Percentiles rank a stretch among this genome's conserved stretches.
phyloP scores from a whole-genome alignment of 1,140 invertebrate species.

The Drosophila pseudoananassae region DNA sequence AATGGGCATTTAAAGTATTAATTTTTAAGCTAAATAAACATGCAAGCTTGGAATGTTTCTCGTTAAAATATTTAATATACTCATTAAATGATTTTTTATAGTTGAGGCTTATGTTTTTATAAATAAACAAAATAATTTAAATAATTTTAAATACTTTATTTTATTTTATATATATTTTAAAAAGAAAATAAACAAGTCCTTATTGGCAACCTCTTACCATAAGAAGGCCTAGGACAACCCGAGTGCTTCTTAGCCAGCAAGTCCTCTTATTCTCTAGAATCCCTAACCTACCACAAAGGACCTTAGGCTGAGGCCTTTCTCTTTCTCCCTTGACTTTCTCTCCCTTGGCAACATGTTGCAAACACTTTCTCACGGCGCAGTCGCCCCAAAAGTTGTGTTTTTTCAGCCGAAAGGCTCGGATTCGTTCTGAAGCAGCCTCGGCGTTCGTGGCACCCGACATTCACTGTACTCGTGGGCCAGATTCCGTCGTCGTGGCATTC shows the following conservation, averaged over 20 bases:
- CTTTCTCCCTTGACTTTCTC: slow-evolving; percentile 15
- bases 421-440: slow-evolving; percentile 13
- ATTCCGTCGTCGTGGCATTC: not conserved
- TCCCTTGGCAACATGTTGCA: slow-evolving; percentile 56
- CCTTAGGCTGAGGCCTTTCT: not conserved
- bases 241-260: not conserved
- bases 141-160: not conserved
- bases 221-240: slow-evolving; percentile 27
- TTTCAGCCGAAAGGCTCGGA: slow-evolving; percentile 11
- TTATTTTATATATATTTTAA: too few species aligned
- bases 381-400: slow-evolving; percentile 17
- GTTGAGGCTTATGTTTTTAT: too few species aligned
- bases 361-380: slow-evolving; percentile 24
- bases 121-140: too few species aligned
- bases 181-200: not conserved
- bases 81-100: too few species aligned
- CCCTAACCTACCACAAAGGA: slow-evolving; percentile 46
- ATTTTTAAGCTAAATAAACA: too few species aligned
- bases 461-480: slow-evolving; percentile 25
- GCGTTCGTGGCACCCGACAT: slow-evolving; percentile 15
- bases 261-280: slow-evolving; percentile 6
- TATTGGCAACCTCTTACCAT: not conserved
- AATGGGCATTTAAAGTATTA: too few species aligned
- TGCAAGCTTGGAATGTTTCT: too few species aligned
- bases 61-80: too few species aligned